Percentiles rank a stretch among this genome's conserved stretches.
These are phyloP conservation scores for Corydoras maculifer DNA, from an alignment of 2,113 vertebrate species.

Conservation along the genomic window DNA sequence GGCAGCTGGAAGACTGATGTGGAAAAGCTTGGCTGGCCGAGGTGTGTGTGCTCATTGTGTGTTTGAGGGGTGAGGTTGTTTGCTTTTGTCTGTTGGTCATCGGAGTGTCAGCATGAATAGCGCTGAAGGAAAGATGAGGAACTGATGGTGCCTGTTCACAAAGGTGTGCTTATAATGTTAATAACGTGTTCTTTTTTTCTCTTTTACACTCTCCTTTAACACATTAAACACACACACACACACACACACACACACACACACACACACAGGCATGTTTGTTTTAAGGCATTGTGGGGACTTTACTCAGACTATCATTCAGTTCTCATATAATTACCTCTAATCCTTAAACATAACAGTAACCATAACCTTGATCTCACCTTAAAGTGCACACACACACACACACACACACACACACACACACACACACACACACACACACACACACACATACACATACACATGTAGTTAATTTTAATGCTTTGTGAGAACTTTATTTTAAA, in stretches of 20 bases:
- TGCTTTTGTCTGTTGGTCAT: constrained; percentile 61
- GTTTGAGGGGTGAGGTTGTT: constrained; percentile 45
- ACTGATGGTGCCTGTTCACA: neutral
- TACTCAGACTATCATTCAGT: no score
- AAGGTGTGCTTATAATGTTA: constrained; percentile 50
- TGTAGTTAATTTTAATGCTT: no score
- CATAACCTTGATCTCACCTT: no score
- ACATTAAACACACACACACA: neutral
- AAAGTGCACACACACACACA: no score
- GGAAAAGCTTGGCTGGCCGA: constrained; percentile 26
- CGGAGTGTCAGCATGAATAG: constrained; percentile 55
- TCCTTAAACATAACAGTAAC: no score
- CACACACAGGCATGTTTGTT: constrained; percentile 1
- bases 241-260: constrained; percentile 22
- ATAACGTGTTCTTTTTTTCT: constrained; percentile 54
- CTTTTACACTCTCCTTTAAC: constrained; percentile 3
- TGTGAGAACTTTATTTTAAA: no score
- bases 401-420: constrained; percentile 26
- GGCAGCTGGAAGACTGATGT: constrained; percentile 21
- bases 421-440: no score
- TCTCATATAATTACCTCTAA: no score
- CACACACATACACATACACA: no score
- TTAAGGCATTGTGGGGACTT: no score
- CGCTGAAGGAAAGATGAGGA: constrained; percentile 43
- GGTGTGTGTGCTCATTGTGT: constrained; percentile 25